These are phyloP conservation scores for Mycalesis mineus DNA, from an alignment of 2,888 invertebrate genomes.

Conservation along the genomic window DNA sequence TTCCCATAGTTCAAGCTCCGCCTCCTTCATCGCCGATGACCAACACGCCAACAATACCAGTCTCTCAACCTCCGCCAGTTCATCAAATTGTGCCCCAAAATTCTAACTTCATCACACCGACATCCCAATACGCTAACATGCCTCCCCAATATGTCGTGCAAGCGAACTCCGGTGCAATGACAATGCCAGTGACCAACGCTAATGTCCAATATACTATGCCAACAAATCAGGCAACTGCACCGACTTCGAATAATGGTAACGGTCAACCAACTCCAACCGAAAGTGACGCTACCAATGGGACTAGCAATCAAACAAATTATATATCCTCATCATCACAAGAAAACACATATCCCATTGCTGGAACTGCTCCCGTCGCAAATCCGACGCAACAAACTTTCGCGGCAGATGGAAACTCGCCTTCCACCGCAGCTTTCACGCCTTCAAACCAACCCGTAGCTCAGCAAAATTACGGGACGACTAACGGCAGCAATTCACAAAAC, in stretches of 20 bases:
- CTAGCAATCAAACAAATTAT: conserved; percentile 59
- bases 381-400: conserved; percentile 48
- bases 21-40: conserved; percentile 54
- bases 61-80: conserved; percentile 50
- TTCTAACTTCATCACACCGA: conserved; percentile 55
- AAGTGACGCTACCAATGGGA: conserved; percentile 48
- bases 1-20: conserved; percentile 65
- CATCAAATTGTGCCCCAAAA: conserved; percentile 62
- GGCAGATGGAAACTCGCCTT: conserved; percentile 48
- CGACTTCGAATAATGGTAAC: conserved; percentile 50
- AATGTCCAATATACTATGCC: conserved; percentile 60
- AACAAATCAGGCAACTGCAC: conserved; percentile 43
- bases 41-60: conserved; percentile 46
- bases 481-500: conserved; percentile 45
- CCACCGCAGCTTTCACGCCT: conserved; percentile 45
- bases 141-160: conserved; percentile 69
- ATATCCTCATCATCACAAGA: conserved; percentile 70
- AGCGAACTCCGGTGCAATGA: conserved; percentile 48
- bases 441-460: conserved; percentile 46
- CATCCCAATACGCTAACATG: conserved; percentile 58
- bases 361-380: conserved; percentile 42
- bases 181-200: conserved; percentile 50
- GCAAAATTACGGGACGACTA: conserved; percentile 49
- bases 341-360: conserved; percentile 47
- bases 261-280: conserved; percentile 49